Percentiles rank a stretch among this genome's conserved stretches.
Evolutionary conservation across 2,888 invertebrate species (phyloP).

Genomic region (Acholoe squamosa): DNA sequence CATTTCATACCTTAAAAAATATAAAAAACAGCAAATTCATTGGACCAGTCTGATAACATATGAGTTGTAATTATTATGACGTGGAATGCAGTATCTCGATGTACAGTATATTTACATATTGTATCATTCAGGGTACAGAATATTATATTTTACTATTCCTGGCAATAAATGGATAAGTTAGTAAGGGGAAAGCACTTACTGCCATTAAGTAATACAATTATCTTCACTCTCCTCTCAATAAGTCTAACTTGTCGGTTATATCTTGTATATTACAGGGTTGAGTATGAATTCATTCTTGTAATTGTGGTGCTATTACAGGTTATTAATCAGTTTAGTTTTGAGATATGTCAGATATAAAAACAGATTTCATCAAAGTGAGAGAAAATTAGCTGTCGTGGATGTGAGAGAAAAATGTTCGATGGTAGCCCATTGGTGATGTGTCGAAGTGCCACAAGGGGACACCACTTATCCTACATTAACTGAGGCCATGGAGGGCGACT

Average conservation of each 20-base stretch:
- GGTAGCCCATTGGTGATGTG: not conserved
- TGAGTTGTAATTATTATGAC: not conserved
- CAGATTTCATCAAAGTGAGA: not conserved
- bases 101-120: constrained; percentile 22
- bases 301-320: not conserved
- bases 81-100: constrained; percentile 43
- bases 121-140: not conserved
- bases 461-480: not conserved
- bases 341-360: constrained; percentile 22
- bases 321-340: not conserved
- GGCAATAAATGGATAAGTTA: not conserved
- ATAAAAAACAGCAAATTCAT: not conserved
- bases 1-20: not conserved
- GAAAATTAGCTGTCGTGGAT: not conserved
- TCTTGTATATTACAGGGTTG: not conserved
- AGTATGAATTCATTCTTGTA: not conserved
- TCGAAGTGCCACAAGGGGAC: not conserved
- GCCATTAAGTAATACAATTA: not conserved
- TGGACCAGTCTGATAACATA: not conserved
- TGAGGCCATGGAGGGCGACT: too few species aligned
- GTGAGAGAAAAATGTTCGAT: not conserved
- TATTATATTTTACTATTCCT: not conserved
- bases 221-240: not conserved
- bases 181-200: constrained; percentile 9
- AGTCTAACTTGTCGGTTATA: not conserved